Percentiles rank a stretch among this genome's conserved stretches.
Evolutionary conservation across 2,888 invertebrate genomes (phyloP).

Genomic region (Agonopterix alstromeriana): DNA sequence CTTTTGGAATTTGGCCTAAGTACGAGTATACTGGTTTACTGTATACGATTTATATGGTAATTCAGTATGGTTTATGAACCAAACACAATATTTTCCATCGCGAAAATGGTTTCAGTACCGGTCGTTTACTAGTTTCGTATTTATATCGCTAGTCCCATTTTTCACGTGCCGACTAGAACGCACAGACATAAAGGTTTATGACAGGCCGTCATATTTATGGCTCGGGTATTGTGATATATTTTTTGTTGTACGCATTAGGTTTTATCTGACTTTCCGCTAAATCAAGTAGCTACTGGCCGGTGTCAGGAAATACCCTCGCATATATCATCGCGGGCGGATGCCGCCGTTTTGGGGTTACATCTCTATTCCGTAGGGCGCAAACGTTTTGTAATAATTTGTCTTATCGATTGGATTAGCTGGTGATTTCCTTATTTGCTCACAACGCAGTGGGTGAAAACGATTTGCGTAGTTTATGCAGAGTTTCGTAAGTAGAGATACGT

Average conservation of each 20-base stretch:
- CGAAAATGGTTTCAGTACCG: constrained; percentile 5
- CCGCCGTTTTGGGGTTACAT: constrained; percentile 67
- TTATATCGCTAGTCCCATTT: constrained; percentile 62
- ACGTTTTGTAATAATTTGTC: constrained; percentile 45
- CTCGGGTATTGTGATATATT: constrained; percentile 73
- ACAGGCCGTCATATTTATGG: constrained; percentile 75
- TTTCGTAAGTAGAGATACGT: no score
- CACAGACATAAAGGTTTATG: constrained; percentile 76
- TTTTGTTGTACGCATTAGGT: constrained; percentile 77
- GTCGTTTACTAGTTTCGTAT: constrained; percentile 32
- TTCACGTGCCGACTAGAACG: constrained; percentile 70
- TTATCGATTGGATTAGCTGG: constrained; percentile 48
- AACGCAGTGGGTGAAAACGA: neutral
- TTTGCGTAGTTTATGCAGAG: neutral
- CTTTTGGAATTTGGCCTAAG: neutral
- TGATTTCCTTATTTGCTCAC: constrained; percentile 32
- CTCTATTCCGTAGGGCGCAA: constrained; percentile 49
- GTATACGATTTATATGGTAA: neutral
- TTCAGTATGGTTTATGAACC: neutral
- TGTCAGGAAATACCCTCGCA: constrained; percentile 73
- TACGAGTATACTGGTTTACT: neutral
- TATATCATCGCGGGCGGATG: constrained; percentile 68
- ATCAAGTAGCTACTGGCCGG: constrained; percentile 77
- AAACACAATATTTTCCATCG: neutral
- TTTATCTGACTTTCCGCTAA: constrained; percentile 77